These are phyloP conservation scores for Agonopterix arenella DNA, from an alignment of 2,888 invertebrate species.

Conservation along the genomic window DNA sequence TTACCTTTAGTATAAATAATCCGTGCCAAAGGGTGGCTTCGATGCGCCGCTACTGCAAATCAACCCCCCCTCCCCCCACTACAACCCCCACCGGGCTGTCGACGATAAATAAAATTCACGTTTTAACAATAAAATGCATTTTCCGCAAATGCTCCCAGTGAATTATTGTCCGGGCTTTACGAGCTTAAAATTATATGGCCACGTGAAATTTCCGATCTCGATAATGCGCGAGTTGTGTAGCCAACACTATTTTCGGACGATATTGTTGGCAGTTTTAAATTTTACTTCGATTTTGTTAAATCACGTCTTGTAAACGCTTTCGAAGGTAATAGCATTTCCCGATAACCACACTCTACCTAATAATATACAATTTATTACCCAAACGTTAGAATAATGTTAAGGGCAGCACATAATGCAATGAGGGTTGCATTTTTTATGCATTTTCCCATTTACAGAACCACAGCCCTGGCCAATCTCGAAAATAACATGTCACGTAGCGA, in stretches of 20 bases:
- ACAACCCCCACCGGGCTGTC: slow-evolving; percentile 58
- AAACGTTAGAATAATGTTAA: slow-evolving; percentile 1
- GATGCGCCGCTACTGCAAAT: slow-evolving; percentile 71
- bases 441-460: slow-evolving; percentile 40
- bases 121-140: slow-evolving; percentile 78
- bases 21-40: slow-evolving; percentile 71
- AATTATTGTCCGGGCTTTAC: slow-evolving; percentile 73
- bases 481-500: slow-evolving; percentile 59
- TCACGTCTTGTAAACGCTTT: slow-evolving; percentile 9
- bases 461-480: slow-evolving; percentile 37
- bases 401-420: slow-evolving; percentile 13
- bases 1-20: slow-evolving; percentile 76
- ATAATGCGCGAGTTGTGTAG: slow-evolving; percentile 56
- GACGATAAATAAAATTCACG: slow-evolving; percentile 77
- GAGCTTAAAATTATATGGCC: slow-evolving; percentile 76
- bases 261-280: slow-evolving; percentile 17
- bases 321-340: background rate
- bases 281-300: slow-evolving; percentile 20
- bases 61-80: slow-evolving; percentile 41
- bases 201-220: slow-evolving; percentile 75
- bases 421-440: slow-evolving; percentile 48
- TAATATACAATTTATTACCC: slow-evolving; percentile 8
- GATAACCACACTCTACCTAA: background rate
- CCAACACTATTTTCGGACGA: slow-evolving; percentile 58
- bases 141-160: slow-evolving; percentile 75